Percentiles rank a stretch among this genome's conserved stretches.
Conservation (phyloP, 2,113 vertebrate genomes). For the Leptobrachium leishanense region DNA sequence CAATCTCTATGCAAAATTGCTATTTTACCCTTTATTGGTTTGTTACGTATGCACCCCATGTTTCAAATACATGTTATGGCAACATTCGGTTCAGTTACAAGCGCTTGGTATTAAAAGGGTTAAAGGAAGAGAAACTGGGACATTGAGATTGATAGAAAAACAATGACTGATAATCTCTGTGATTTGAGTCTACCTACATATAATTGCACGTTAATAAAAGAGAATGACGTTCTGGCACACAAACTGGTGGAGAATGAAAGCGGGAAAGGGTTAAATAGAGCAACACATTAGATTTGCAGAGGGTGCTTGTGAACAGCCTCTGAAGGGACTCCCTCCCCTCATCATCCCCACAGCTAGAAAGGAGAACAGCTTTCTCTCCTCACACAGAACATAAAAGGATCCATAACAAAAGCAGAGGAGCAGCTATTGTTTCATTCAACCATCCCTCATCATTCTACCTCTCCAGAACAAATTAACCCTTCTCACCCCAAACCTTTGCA, state of each 20-base stretch:
- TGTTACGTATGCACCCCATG: no score
- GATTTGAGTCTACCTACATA: no score
- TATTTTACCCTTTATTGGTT: no score
- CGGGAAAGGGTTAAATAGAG: slow-evolving; percentile 41
- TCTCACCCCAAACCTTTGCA: slow-evolving; percentile 71
- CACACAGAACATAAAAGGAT: slow-evolving; percentile 73
- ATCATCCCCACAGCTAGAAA: slow-evolving; percentile 21
- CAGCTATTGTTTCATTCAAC: slow-evolving; percentile 69
- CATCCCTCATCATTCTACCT: slow-evolving; percentile 76
- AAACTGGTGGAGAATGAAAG: not conserved
- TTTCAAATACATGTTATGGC: no score
- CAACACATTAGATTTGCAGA: slow-evolving; percentile 36
- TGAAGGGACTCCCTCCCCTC: slow-evolving; percentile 19
- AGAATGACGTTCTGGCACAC: no score
- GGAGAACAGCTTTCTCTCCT: slow-evolving; percentile 74
- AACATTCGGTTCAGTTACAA: no score
- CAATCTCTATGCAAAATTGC: no score
- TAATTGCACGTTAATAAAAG: no score
- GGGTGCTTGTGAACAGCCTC: slow-evolving; percentile 37
- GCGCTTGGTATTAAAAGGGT: no score
- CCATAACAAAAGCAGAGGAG: slow-evolving; percentile 68
- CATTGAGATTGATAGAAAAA: no score
- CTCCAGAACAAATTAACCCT: slow-evolving; percentile 76
- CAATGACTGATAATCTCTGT: no score
- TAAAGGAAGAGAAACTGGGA: no score